These are phyloP conservation scores for Morpho helenor DNA, from an alignment of 2,888 invertebrate species.

Conservation along the genomic window DNA sequence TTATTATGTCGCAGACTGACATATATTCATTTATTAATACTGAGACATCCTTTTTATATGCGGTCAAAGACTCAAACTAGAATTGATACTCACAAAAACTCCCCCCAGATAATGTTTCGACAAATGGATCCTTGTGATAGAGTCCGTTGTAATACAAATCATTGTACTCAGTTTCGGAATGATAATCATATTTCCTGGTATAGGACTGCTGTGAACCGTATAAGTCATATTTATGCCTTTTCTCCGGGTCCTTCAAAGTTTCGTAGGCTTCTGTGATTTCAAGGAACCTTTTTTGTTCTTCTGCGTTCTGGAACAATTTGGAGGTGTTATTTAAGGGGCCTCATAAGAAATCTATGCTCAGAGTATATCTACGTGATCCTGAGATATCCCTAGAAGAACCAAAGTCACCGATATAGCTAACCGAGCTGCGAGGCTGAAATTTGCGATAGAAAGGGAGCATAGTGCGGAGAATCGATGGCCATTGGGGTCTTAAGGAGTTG, in stretches of 20 bases:
- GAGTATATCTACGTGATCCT: no score
- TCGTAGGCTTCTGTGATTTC: slow-evolving; percentile 92
- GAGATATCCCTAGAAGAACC: no score
- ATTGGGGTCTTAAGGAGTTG: no score
- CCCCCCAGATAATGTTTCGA: slow-evolving; percentile 85
- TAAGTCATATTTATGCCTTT: slow-evolving; percentile 87
- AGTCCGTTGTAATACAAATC: slow-evolving; percentile 92
- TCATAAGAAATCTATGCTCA: no score
- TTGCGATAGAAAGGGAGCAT: no score
- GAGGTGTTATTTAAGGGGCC: no score
- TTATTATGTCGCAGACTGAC: no score
- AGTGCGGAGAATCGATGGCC: no score
- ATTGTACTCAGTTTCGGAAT: slow-evolving; percentile 82
- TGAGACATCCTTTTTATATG: neutral
- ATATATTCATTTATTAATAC: no score
- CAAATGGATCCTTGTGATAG: slow-evolving; percentile 91
- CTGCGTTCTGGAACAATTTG: slow-evolving; percentile 79
- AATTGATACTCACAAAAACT: slow-evolving; percentile 83
- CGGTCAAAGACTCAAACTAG: neutral
- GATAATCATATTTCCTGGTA: slow-evolving; percentile 76
- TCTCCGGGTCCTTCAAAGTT: slow-evolving; percentile 89
- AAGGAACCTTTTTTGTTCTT: slow-evolving; percentile 86
- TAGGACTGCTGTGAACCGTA: slow-evolving; percentile 83
- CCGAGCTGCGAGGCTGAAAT: no score
- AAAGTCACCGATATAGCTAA: no score